These are phyloP conservation scores for Cyprinella venusta DNA, from an alignment of 2,797 vertebrate genomes.

Conservation along the genomic window DNA sequence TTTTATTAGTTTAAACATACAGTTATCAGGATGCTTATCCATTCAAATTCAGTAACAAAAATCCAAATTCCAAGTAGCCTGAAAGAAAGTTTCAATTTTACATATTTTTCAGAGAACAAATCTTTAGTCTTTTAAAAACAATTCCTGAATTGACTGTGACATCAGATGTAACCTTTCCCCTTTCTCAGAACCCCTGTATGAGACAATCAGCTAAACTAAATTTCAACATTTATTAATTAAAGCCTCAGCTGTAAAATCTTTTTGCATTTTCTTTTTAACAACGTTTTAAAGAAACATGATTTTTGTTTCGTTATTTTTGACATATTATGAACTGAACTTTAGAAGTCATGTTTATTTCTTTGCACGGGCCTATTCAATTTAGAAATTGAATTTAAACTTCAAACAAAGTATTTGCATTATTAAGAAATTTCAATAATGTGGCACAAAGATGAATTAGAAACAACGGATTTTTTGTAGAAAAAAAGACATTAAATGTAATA, in stretches of 20 bases:
- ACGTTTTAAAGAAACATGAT: background rate
- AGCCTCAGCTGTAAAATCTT: conserved; percentile 8
- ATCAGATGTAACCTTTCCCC: conserved; percentile 1
- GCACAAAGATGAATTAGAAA: background rate
- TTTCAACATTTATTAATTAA: conserved; percentile 21
- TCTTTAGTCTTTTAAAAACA: conserved; percentile 17
- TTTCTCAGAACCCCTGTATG: conserved; percentile 18
- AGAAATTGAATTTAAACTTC: background rate
- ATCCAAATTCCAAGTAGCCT: background rate
- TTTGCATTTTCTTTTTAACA: background rate
- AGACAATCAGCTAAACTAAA: conserved; percentile 18
- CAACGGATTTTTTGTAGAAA: background rate
- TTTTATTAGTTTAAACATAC: conserved; percentile 26
- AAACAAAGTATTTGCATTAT: conserved; percentile 13
- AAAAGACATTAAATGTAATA: background rate
- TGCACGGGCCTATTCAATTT: background rate
- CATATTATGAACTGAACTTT: background rate
- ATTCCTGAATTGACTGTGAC: conserved; percentile 36
- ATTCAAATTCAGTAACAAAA: conserved; percentile 32
- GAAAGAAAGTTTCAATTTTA: conserved; percentile 10
- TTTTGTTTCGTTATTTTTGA: background rate
- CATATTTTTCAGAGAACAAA: conserved; percentile 22
- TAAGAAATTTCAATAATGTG: conserved; percentile 5
- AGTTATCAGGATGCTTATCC: conserved; percentile 18
- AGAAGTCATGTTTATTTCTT: conserved; percentile 8